These are phyloP conservation scores for Acanthiza pusilla DNA, from an alignment of 2,797 vertebrate genomes.

Conservation along the genomic window DNA sequence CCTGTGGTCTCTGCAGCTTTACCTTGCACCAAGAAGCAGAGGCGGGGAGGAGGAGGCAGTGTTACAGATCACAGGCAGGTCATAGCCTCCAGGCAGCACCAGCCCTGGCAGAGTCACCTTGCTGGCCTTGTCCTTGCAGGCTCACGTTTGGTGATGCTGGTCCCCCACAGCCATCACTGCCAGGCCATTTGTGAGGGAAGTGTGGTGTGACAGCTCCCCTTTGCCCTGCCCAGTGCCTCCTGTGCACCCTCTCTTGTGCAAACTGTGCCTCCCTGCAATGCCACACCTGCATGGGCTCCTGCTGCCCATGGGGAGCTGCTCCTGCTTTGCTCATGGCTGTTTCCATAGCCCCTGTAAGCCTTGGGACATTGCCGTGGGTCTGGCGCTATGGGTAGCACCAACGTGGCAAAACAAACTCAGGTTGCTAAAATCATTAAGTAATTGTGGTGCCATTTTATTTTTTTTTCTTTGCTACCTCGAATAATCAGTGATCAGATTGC, in stretches of 20 bases:
- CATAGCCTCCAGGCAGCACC: background rate
- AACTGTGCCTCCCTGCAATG: background rate
- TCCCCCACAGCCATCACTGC: background rate
- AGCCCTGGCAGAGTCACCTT: background rate
- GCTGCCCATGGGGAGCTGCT: fast-evolving
- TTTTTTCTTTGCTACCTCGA: background rate
- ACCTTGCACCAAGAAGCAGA: background rate
- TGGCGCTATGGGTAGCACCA: background rate
- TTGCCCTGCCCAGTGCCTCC: fast-evolving
- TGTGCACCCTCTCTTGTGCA: background rate
- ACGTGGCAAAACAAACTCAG: background rate
- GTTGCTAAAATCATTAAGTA: background rate
- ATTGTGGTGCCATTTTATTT: background rate
- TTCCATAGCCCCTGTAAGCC: background rate
- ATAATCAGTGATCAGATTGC: background rate
- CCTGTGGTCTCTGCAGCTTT: background rate
- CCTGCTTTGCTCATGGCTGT: background rate
- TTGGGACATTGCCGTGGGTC: fast-evolving
- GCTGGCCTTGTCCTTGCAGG: background rate
- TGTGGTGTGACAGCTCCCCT: background rate
- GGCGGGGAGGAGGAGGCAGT: background rate
- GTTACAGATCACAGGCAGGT: background rate
- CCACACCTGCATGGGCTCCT: background rate
- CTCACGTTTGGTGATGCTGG: background rate
- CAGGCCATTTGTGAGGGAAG: background rate